Conservation (phyloP, 2,797 vertebrate genomes). For the Kryptopterus vitreolus region DNA sequence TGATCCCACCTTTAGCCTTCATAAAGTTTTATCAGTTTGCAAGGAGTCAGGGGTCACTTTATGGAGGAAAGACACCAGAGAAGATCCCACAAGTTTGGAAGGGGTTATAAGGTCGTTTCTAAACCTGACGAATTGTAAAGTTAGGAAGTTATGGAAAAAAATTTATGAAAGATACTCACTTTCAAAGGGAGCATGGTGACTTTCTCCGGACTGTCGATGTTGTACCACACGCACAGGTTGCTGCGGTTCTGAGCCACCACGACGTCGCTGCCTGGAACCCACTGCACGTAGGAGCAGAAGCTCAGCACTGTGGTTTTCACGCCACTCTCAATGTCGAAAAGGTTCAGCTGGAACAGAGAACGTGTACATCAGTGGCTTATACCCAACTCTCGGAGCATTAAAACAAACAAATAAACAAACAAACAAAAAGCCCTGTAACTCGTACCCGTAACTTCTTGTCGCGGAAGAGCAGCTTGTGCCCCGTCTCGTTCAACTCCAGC, state of each 20-base stretch:
- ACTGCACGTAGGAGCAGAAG: slow-evolving; percentile 94
- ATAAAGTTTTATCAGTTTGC: no score
- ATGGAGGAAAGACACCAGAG: no score
- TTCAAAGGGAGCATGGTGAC: slow-evolving; percentile 90
- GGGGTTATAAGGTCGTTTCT: no score
- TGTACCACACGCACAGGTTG: slow-evolving; percentile 93
- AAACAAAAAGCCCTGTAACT: no score
- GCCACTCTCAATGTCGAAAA: slow-evolving; percentile 81
- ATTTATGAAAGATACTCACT: slow-evolving; percentile 67
- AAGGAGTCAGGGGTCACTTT: no score
- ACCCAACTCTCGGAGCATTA: no score
- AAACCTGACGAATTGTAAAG: no score
- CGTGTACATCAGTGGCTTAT: neutral
- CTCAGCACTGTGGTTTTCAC: slow-evolving; percentile 84
- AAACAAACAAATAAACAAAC: no score
- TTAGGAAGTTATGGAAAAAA: neutral
- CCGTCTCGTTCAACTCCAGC: slow-evolving; percentile 96
- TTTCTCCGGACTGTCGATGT: slow-evolving; percentile 90
- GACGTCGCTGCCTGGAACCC: slow-evolving; percentile 95
- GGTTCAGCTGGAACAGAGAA: slow-evolving; percentile 77
- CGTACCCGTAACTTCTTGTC: slow-evolving; percentile 91
- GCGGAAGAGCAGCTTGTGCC: slow-evolving; percentile 92
- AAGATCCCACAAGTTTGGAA: no score
- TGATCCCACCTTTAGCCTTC: neutral
- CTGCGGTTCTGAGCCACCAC: slow-evolving; percentile 91